phyloP scores from a whole-genome alignment of 1,140 invertebrate species.

The Bombus sibiricus region DNA sequence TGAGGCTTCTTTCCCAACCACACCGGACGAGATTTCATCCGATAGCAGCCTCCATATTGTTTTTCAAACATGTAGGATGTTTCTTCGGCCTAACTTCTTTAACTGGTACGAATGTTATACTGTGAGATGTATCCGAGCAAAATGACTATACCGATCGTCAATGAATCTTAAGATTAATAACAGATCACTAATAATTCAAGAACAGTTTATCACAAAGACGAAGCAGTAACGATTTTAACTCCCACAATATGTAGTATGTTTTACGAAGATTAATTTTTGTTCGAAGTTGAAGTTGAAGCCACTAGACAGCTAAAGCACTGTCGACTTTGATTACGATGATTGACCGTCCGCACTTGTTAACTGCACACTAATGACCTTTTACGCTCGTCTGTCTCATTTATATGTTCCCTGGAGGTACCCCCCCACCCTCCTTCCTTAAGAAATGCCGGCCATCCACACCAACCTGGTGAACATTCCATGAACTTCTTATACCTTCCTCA shows the following conservation, averaged over 20 bases:
- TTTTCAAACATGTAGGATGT: neutral
- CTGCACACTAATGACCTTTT: conserved; percentile 49
- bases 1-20: conserved; percentile 67
- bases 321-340: neutral
- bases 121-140: neutral
- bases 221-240: neutral
- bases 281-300: neutral
- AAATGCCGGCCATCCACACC: neutral
- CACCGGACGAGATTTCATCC: conserved; percentile 74
- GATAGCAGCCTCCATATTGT: conserved; percentile 52
- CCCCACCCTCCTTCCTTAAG: neutral
- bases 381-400: conserved; percentile 40
- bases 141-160: neutral
- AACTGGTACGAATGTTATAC: neutral
- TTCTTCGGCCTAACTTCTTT: neutral
- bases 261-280: neutral
- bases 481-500: conserved; percentile 3
- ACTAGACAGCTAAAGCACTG: neutral
- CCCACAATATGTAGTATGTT: neutral
- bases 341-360: conserved; percentile 16
- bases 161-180: neutral
- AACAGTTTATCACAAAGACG: neutral
- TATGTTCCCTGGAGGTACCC: conserved; percentile 14
- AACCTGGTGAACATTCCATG: conserved; percentile 2
- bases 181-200: neutral